These are phyloP conservation scores for Lissocephala sabroskyi DNA, from an alignment of 2,888 invertebrate genomes.

Conservation along the genomic window DNA sequence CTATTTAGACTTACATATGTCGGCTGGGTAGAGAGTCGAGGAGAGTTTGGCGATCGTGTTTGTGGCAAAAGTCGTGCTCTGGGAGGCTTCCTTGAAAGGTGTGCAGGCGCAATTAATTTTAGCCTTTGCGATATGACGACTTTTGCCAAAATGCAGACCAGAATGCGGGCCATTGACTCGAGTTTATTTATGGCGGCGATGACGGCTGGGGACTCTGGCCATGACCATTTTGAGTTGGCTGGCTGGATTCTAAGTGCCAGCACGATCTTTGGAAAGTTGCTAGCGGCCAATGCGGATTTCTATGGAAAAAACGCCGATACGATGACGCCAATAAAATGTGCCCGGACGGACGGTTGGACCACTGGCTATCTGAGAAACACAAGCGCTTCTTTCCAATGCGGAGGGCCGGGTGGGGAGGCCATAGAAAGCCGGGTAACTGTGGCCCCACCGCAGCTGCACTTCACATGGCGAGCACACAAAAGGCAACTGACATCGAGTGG, in stretches of 20 bases:
- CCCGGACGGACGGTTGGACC: constrained; percentile 51
- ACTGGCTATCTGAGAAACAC: neutral
- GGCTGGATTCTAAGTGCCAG: constrained; percentile 49
- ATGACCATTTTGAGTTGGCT: constrained; percentile 50
- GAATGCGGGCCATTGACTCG: constrained; percentile 54
- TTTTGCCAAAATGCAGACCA: constrained; percentile 39
- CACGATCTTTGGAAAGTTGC: constrained; percentile 47
- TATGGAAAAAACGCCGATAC: constrained; percentile 53
- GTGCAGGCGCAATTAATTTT: constrained; percentile 64
- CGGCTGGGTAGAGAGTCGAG: too few species aligned
- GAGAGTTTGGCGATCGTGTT: too few species aligned
- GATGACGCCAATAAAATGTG: constrained; percentile 65
- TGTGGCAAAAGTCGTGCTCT: constrained; percentile 60
- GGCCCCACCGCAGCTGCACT: constrained; percentile 37
- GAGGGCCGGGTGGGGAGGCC: too few species aligned
- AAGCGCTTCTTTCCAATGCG: too few species aligned
- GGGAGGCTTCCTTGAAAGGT: constrained; percentile 56
- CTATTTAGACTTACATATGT: too few species aligned
- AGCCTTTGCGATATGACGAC: constrained; percentile 46
- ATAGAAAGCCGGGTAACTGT: constrained; percentile 17
- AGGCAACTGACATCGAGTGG: constrained; percentile 57
- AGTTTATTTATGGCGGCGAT: constrained; percentile 49
- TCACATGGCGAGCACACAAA: neutral
- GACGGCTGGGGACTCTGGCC: constrained; percentile 9
- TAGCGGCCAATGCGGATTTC: constrained; percentile 45